Conservation (phyloP, 1,140 invertebrate genomes). For the Zaprionus vittiger region DNA sequence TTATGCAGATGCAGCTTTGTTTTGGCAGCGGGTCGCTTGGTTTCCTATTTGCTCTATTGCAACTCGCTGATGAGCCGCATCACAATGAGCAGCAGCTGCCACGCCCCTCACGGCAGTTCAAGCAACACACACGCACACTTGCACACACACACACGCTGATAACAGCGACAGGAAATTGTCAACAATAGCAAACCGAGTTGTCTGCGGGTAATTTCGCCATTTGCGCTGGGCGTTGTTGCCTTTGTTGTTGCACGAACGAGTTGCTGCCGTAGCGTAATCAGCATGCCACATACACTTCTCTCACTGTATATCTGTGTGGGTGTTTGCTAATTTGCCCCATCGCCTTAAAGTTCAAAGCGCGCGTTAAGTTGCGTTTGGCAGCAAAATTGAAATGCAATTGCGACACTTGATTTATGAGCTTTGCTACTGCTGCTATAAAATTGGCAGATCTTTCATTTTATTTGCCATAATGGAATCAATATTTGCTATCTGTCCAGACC, state of each 20-base stretch:
- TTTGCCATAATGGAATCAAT: conserved; percentile 71
- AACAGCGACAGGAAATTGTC: conserved; percentile 65
- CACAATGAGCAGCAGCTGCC: conserved; percentile 55
- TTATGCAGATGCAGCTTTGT: conserved; percentile 38
- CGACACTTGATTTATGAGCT: conserved; percentile 50
- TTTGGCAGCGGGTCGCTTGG: conserved; percentile 42
- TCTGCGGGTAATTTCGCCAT: conserved; percentile 71
- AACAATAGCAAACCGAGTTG: conserved; percentile 65
- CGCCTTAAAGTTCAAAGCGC: conserved; percentile 48
- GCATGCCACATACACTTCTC: conserved; percentile 27
- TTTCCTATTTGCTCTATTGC: conserved; percentile 28
- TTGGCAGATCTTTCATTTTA: conserved; percentile 60
- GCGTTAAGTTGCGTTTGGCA: conserved; percentile 21
- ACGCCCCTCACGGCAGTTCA: conserved; percentile 40
- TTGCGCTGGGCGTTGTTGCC: conserved; percentile 34
- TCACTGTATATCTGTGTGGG: neutral
- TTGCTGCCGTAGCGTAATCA: conserved; percentile 65
- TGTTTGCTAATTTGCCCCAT: conserved; percentile 50
- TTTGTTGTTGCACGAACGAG: conserved; percentile 61
- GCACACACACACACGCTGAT: conserved; percentile 11
- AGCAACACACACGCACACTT: conserved; percentile 29
- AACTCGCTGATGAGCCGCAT: conserved; percentile 57
- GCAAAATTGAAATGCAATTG: conserved; percentile 55
- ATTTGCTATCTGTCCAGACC: conserved; percentile 56
- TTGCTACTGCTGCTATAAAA: conserved; percentile 30